phyloP scores from a whole-genome alignment of 2,113 vertebrate species.

The Cheilinus undulatus region DNA sequence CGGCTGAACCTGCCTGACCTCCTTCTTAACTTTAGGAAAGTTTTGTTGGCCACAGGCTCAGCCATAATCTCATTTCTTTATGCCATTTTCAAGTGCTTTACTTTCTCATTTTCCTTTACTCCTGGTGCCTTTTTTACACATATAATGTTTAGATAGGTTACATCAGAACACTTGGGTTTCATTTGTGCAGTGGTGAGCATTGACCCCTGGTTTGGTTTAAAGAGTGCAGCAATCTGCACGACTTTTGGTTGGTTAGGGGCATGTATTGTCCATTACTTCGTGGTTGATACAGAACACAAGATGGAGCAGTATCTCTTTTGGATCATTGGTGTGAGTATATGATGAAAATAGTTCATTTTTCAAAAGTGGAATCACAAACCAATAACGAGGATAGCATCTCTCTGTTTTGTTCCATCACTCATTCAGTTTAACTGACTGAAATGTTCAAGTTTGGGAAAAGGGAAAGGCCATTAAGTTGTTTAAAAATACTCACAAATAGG shows the following conservation, averaged over 20 bases:
- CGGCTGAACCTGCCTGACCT: constrained; percentile 4
- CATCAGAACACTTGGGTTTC: background rate
- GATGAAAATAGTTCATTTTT: too few species aligned
- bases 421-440: too few species aligned
- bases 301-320: too few species aligned
- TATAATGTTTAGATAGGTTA: background rate
- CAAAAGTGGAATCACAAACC: too few species aligned
- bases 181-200: background rate
- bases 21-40: background rate
- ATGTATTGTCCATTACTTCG: background rate
- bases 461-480: too few species aligned
- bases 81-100: background rate
- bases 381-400: too few species aligned
- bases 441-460: too few species aligned
- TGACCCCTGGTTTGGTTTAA: background rate
- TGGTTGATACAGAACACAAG: too few species aligned
- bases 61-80: background rate
- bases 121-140: background rate
- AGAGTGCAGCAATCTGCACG: too few species aligned
- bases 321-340: too few species aligned
- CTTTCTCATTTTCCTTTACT: background rate
- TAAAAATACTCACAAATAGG: too few species aligned
- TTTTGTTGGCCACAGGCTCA: background rate
- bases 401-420: too few species aligned
- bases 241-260: background rate